These are phyloP conservation scores for Bergia puertoricense DNA, from an alignment of 92 coral and sea anemone species.

Conservation along the genomic window DNA sequence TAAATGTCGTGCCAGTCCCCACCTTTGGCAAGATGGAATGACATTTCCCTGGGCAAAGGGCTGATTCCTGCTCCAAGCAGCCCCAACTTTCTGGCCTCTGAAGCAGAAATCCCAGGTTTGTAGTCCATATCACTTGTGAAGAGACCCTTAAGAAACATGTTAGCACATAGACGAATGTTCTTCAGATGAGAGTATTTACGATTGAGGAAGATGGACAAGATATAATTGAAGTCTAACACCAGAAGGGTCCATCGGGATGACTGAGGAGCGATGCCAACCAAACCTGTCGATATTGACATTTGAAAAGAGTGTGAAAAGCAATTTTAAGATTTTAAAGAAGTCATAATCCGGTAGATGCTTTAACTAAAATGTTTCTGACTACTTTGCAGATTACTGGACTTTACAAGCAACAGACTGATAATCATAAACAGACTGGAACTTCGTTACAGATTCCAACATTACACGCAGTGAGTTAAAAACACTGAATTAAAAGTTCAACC, in stretches of 20 bases:
- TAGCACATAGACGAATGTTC: constrained; percentile 93
- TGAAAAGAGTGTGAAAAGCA: neutral
- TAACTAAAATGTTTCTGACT: too few relatives aligned
- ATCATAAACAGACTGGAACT: too few relatives aligned
- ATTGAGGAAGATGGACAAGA: constrained; percentile 88
- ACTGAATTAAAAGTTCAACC: too few relatives aligned
- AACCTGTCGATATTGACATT: constrained; percentile 49
- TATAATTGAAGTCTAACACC: constrained; percentile 86
- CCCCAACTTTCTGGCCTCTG: constrained; percentile 93
- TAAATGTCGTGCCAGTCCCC: constrained; percentile 82
- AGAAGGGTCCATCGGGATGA: constrained; percentile 92
- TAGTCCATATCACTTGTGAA: constrained; percentile 94
- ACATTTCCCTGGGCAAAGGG: constrained; percentile 96
- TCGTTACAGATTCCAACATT: too few relatives aligned
- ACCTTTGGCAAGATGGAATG: constrained; percentile 84
- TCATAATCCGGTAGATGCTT: neutral
- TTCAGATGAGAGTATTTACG: constrained; percentile 87
- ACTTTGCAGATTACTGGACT: neutral
- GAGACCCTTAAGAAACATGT: constrained; percentile 93
- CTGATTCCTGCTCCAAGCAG: constrained; percentile 74
- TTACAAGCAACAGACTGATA: too few relatives aligned
- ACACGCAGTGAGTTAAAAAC: too few relatives aligned
- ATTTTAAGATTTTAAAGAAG: neutral
- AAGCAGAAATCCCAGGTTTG: constrained; percentile 87
- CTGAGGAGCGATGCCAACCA: constrained; percentile 83